A percentile compares a stretch with the other conserved stretches of the same genome.
Conservation (phyloP, 2,113 vertebrate species). For the Vulpes vulpes region DNA sequence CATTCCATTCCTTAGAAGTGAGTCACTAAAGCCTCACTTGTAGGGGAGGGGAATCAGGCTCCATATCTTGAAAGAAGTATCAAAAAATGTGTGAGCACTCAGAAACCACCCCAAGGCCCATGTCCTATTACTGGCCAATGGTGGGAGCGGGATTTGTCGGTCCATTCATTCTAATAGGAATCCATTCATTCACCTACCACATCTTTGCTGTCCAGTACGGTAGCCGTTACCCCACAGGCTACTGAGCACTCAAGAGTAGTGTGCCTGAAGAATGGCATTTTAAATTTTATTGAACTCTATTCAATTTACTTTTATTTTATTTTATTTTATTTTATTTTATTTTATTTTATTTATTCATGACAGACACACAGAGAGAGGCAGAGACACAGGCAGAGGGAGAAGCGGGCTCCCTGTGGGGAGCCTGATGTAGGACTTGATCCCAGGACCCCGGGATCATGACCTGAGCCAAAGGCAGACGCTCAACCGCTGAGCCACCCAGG, state of each 20-base stretch:
- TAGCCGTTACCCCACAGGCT: background rate
- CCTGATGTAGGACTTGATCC: too few relatives aligned
- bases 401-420: too few relatives aligned
- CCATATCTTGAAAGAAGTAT: background rate
- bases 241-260: background rate
- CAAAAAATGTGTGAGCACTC: background rate
- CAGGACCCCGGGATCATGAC: too few relatives aligned
- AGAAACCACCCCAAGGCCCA: background rate
- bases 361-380: too few relatives aligned
- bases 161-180: fast-evolving
- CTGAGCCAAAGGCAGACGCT: too few relatives aligned
- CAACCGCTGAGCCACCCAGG: too few relatives aligned
- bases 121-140: background rate
- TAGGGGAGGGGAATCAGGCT: background rate
- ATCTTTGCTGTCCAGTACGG: background rate
- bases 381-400: too few relatives aligned
- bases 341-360: too few relatives aligned
- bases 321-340: too few relatives aligned
- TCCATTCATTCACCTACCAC: background rate
- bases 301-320: background rate
- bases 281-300: background rate
- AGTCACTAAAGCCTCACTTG: background rate
- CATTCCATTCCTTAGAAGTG: slow-evolving; percentile 35
- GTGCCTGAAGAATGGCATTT: background rate
- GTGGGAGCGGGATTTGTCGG: background rate